A percentile compares a stretch with the other conserved stretches of the same genome.
Evolutionary conservation across 2,797 vertebrate species (phyloP).

Genomic region (Champsocephalus esox): DNA sequence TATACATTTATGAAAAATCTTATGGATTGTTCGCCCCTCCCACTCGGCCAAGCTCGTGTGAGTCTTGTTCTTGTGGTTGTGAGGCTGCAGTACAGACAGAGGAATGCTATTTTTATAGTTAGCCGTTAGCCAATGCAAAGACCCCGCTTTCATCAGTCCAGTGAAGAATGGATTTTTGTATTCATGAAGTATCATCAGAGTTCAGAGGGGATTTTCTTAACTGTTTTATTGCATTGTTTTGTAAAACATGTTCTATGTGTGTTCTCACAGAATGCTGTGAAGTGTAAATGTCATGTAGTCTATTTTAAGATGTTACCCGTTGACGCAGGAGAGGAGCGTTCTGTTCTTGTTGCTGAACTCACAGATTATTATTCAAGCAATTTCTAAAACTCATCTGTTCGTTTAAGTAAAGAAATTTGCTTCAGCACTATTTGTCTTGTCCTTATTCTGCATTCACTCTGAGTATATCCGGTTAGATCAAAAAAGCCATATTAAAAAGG

Average conservation of each 20-base stretch:
- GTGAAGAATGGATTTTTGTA: constrained; percentile 47
- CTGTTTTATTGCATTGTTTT: constrained; percentile 75
- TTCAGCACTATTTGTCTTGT: constrained; percentile 26
- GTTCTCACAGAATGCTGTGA: constrained; percentile 66
- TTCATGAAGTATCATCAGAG: constrained; percentile 41
- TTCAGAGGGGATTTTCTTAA: constrained; percentile 53
- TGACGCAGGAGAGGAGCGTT: constrained; percentile 40
- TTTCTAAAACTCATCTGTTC: constrained; percentile 72
- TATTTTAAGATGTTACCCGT: constrained; percentile 68
- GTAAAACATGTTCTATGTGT: constrained; percentile 71
- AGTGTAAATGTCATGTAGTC: constrained; percentile 74
- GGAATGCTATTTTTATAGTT: constrained; percentile 8
- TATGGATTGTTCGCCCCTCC: constrained; percentile 39
- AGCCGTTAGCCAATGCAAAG: not conserved
- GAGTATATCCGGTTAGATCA: too few relatives aligned
- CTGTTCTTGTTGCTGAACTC: constrained; percentile 34
- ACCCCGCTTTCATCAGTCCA: constrained; percentile 44
- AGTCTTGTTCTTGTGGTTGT: constrained; percentile 27
- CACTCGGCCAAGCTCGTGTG: constrained; percentile 32
- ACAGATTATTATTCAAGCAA: constrained; percentile 56
- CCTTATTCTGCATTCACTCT: constrained; percentile 4
- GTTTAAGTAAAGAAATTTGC: constrained; percentile 75
- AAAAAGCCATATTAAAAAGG: too few relatives aligned
- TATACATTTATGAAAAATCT: constrained; percentile 65
- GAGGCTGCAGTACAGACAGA: constrained; percentile 5